phyloP scores from a whole-genome alignment of 2,113 vertebrate genomes.

The Muscicapa adusta region DNA sequence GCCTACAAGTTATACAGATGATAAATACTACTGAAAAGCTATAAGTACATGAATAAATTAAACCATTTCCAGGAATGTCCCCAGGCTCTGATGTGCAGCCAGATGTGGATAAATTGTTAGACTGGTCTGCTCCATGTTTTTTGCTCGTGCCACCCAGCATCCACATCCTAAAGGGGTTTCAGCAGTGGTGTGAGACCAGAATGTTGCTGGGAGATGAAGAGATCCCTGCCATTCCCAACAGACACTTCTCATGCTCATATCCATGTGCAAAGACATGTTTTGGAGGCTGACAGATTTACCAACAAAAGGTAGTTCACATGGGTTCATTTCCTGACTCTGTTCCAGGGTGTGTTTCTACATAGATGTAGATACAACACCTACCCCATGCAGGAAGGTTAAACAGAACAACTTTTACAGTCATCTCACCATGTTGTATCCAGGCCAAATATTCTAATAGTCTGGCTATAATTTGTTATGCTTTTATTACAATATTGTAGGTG shows the following conservation, averaged over 20 bases:
- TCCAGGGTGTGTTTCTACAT: not conserved
- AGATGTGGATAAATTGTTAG: not conserved
- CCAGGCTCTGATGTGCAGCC: not conserved
- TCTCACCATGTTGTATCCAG: not conserved
- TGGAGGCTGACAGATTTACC: not conserved
- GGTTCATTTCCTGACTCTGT: not conserved
- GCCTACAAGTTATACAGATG: not conserved
- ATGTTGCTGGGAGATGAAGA: not conserved
- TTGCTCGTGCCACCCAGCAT: not conserved
- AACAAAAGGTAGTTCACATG: not conserved
- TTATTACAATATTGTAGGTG: not conserved
- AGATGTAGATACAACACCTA: not conserved
- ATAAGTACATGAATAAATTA: not conserved
- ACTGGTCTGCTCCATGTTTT: not conserved
- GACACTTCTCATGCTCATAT: not conserved
- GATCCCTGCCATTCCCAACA: not conserved
- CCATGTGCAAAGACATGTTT: not conserved
- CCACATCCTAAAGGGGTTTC: not conserved
- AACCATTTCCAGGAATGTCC: not conserved
- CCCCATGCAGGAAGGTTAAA: not conserved
- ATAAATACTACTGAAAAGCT: not conserved
- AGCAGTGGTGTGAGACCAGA: not conserved
- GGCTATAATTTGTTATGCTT: not conserved
- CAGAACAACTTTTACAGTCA: not conserved
- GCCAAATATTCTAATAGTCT: not conserved